Base-by-base conservation (phyloP, 2,888 invertebrate genomes). In the Chydorus sphaericus region DNA sequence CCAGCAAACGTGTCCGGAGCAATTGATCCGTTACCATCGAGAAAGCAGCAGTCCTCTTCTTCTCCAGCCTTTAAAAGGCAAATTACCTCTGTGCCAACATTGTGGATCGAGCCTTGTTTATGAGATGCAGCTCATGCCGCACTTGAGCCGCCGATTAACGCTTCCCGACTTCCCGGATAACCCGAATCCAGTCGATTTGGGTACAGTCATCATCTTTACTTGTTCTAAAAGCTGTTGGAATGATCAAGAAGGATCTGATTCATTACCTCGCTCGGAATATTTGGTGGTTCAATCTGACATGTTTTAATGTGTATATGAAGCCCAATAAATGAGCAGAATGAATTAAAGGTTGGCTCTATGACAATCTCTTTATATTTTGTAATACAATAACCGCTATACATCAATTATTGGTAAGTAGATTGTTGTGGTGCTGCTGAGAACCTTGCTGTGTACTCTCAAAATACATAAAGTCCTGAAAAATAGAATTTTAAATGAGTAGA, bases 181-280 rank as follows among this genome's bases (percentile, higher is more conserved):
- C 36, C 26, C 18, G 29, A 18, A 33, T 11, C 55, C 48, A 7
- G 70, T 87, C 38, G 91, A 92, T 69, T 91, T 85, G 68, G 86
- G 91, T 8, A 89, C 87, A n/a, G 82, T 89, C 3, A 71, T 90
- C 14, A 72, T 91, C 16, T 91, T 82, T 67, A 85, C 90, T 1
- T 93, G 92, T 68, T 73, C 78, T 37, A 78, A 79, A 64, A 90
- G 87, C 66, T 92, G 92, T 70, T 91, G 91, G 91, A 33, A 8
- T 5, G 33, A 20, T 31, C 33, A 16, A 23, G n/a, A n/a, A n/a
- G n/a, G n/a, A n/a, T n/a, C n/a, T n/a, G n/a, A n/a, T n/a, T n/a
- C n/a, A n/a, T n/a, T n/a, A n/a, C 48, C 48, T 5, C 23, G 49
- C n/a, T 20, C 28, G 36, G 55, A 55, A 48, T 31, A 55, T n/a